These are phyloP conservation scores for Eonycteris spelaea DNA, from an alignment of 2,113 vertebrate genomes.

Conservation along the genomic window DNA sequence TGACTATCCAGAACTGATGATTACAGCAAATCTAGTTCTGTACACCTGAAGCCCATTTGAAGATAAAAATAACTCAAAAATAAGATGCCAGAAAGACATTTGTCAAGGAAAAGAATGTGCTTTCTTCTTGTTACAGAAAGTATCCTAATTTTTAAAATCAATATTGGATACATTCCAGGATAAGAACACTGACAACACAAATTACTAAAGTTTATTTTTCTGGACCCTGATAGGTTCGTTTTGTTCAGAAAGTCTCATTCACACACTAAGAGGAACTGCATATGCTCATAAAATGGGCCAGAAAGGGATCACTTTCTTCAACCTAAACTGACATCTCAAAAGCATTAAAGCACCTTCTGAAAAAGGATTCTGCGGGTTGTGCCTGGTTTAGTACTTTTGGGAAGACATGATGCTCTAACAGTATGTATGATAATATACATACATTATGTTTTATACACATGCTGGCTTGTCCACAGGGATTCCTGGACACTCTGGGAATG, in stretches of 20 bases:
- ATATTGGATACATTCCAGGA: neutral
- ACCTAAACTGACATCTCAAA: neutral
- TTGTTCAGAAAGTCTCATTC: neutral
- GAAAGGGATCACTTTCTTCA: neutral
- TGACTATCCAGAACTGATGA: neutral
- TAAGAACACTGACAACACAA: neutral
- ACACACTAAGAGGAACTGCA: neutral
- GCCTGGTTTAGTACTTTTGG: too few species aligned
- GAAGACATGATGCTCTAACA: accelerated
- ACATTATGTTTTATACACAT: accelerated
- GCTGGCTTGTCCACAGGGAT: neutral
- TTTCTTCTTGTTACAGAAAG: neutral
- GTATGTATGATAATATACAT: accelerated
- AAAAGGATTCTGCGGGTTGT: neutral
- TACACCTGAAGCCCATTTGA: neutral
- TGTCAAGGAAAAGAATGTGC: neutral
- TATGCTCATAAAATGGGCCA: neutral
- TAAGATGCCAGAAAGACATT: neutral
- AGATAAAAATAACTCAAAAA: neutral
- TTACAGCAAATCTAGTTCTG: neutral
- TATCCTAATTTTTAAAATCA: neutral
- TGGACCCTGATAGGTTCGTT: neutral
- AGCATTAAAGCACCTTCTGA: neutral
- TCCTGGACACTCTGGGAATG: too few species aligned
- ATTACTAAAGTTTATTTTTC: neutral